phyloP scores from a whole-genome alignment of 2,113 vertebrate species.

The Channa argus region DNA sequence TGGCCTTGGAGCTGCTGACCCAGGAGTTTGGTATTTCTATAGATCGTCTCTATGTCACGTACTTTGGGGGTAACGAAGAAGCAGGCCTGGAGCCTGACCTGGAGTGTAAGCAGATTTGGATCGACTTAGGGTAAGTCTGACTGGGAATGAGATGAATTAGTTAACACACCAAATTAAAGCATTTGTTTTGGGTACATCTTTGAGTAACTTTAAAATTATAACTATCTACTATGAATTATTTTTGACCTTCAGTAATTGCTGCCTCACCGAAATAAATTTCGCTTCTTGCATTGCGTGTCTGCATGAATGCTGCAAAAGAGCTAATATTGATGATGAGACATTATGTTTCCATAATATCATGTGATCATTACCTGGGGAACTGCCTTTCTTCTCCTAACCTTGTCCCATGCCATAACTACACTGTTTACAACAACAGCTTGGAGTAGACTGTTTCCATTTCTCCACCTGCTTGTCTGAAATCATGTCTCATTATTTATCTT shows the following conservation, averaged over 20 bases:
- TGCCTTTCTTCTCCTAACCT: neutral
- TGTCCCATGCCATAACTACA: slow-evolving; percentile 1
- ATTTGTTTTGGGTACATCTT: neutral
- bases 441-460: neutral
- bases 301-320: neutral
- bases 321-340: neutral
- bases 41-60: slow-evolving; percentile 96
- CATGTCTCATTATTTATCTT: neutral
- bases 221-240: neutral
- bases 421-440: slow-evolving; percentile 5
- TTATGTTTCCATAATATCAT: neutral
- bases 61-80: slow-evolving; percentile 91
- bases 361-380: neutral
- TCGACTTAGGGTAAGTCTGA: slow-evolving; percentile 92
- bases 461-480: neutral
- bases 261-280: neutral
- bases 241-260: neutral
- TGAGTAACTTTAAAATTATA: neutral
- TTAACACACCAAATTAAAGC: neutral
- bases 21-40: slow-evolving; percentile 93
- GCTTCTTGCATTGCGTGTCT: neutral
- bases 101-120: slow-evolving; percentile 98
- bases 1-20: slow-evolving; percentile 95
- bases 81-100: slow-evolving; percentile 94
- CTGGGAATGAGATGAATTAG: neutral